These are phyloP conservation scores for Latrodectus geometricus DNA, from an alignment of 1,140 invertebrate genomes.

Conservation along the genomic window DNA sequence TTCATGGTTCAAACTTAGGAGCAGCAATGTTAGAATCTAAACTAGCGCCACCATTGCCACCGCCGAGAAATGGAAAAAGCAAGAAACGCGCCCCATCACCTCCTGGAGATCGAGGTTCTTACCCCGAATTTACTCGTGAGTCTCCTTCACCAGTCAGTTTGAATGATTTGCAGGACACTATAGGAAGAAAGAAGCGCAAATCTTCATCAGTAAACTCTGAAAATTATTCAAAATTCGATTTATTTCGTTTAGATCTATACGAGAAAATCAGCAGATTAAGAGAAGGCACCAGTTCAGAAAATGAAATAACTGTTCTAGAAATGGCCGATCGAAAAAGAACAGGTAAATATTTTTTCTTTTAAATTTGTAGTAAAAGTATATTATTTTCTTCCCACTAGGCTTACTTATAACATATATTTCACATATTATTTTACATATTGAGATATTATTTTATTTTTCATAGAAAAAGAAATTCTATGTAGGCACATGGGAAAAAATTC, in stretches of 20 bases:
- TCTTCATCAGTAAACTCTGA: neutral
- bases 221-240: slow-evolving; percentile 57
- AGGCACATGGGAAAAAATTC: no score
- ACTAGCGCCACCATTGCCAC: slow-evolving; percentile 45
- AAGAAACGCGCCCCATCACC: slow-evolving; percentile 57
- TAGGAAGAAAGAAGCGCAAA: slow-evolving; percentile 36
- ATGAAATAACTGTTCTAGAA: slow-evolving; percentile 30
- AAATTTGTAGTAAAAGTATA: no score
- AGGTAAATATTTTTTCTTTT: slow-evolving; percentile 27
- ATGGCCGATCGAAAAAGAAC: slow-evolving; percentile 1
- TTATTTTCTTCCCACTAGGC: no score
- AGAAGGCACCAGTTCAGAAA: neutral
- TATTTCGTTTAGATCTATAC: slow-evolving; percentile 57
- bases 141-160: slow-evolving; percentile 27
- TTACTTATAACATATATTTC: no score
- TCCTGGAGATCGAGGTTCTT: slow-evolving; percentile 16
- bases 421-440: no score
- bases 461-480: no score
- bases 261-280: slow-evolving; percentile 51
- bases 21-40: slow-evolving; percentile 50
- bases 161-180: slow-evolving; percentile 32
- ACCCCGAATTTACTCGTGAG: slow-evolving; percentile 11
- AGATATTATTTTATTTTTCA: no score
- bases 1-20: slow-evolving; percentile 47
- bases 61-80: slow-evolving; percentile 33